These are phyloP conservation scores for Coelogynopora nodosa DNA, from an alignment of 2,888 invertebrate genomes.

Conservation along the genomic window DNA sequence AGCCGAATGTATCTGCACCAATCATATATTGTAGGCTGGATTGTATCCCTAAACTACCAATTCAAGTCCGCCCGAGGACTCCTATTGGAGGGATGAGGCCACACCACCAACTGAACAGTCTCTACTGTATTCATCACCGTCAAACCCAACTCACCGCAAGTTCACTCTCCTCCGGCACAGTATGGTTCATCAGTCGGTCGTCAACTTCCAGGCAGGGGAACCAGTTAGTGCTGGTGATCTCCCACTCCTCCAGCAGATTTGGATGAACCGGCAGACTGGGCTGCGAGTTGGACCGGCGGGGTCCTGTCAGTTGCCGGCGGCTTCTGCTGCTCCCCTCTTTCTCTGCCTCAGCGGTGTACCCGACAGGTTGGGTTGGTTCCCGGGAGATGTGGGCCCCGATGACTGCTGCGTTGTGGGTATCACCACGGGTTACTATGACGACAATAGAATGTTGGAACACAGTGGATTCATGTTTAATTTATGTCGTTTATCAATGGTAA, in stretches of 20 bases:
- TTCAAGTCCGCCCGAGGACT: no score
- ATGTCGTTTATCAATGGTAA: no score
- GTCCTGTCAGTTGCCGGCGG: background rate
- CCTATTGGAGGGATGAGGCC: no score
- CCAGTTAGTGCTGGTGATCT: conserved; percentile 46
- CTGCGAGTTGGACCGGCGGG: background rate
- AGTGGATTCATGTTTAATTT: no score
- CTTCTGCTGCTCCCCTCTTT: background rate
- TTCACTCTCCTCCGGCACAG: background rate
- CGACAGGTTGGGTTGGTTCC: background rate
- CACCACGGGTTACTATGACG: background rate
- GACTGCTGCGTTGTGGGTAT: background rate
- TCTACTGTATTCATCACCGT: no score
- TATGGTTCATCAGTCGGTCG: background rate
- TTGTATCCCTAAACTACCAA: no score
- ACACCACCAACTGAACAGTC: no score
- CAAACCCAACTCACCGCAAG: no score
- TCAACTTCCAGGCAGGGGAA: background rate
- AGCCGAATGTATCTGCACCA: no score
- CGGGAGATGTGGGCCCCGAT: background rate
- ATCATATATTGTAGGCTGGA: no score
- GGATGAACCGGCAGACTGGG: background rate
- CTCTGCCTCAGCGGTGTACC: no score
- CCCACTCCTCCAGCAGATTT: background rate
- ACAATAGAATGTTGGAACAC: no score